Evolutionary conservation across 1,140 invertebrate genomes (phyloP).

Genomic region (Agraylea sexmaculata): DNA sequence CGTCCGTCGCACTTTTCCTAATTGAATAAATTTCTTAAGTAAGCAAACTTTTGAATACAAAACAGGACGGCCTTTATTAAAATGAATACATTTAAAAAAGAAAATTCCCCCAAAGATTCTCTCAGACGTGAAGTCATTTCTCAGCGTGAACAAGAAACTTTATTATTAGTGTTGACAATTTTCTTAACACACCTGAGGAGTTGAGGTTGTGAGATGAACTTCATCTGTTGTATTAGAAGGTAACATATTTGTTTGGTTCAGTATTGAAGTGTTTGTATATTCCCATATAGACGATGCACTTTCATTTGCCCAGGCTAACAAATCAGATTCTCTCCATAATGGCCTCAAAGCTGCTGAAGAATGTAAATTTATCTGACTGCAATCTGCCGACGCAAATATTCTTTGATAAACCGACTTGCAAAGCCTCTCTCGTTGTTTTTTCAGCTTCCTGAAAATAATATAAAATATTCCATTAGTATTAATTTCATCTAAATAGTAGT

Average conservation of each 20-base stretch:
- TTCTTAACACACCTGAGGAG: too few species aligned
- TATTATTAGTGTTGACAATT: too few species aligned
- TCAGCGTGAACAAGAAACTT: too few species aligned
- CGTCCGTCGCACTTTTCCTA: too few species aligned
- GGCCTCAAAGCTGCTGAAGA: slow-evolving; percentile 37
- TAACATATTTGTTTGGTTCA: neutral
- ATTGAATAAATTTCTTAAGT: too few species aligned
- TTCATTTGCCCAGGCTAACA: slow-evolving; percentile 13
- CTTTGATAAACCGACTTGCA: slow-evolving; percentile 53
- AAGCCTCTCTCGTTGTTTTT: slow-evolving; percentile 49
- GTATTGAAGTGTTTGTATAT: neutral
- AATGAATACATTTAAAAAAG: too few species aligned
- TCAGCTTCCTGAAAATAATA: slow-evolving; percentile 51
- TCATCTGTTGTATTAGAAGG: slow-evolving; percentile 12
- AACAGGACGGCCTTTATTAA: too few species aligned
- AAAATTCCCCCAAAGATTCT: too few species aligned
- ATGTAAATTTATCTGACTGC: slow-evolving; percentile 42
- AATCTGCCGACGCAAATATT: slow-evolving; percentile 30
- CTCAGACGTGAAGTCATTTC: too few species aligned
- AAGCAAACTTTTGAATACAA: too few species aligned
- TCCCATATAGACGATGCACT: slow-evolving; percentile 12
- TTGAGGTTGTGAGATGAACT: too few species aligned
- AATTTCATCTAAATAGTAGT: too few species aligned
- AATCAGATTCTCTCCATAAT: slow-evolving; percentile 20
- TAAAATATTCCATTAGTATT: slow-evolving; percentile 18